phyloP scores from a whole-genome alignment of 2,113 vertebrate genomes.

The Thomomys bottae region DNA sequence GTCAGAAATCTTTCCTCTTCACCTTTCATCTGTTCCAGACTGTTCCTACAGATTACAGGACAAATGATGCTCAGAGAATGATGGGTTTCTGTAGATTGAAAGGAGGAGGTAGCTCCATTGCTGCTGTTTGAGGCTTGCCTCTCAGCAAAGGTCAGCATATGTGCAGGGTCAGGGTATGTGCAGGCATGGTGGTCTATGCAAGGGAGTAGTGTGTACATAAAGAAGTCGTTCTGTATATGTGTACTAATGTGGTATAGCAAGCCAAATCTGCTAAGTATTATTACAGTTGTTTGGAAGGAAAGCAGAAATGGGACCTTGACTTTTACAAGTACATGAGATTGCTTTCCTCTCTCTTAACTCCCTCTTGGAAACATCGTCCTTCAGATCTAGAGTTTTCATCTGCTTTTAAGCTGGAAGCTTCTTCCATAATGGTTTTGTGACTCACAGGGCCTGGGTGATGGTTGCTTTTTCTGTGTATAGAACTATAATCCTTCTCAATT shows the following conservation, averaged over 20 bases:
- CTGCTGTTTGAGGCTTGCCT: slow-evolving; percentile 1
- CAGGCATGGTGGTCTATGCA: background rate
- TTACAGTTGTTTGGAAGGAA: slow-evolving; percentile 53
- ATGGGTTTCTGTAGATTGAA: slow-evolving; percentile 29
- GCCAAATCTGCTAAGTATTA: slow-evolving; percentile 11
- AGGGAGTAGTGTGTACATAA: background rate
- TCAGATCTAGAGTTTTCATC: slow-evolving; percentile 68
- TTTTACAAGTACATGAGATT: slow-evolving; percentile 69
- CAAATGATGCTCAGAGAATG: slow-evolving; percentile 10
- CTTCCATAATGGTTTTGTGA: slow-evolving; percentile 81
- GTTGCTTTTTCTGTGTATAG: slow-evolving; percentile 82
- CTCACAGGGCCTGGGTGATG: slow-evolving; percentile 80
- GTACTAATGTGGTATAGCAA: background rate
- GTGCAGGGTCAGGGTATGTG: rapidly evolving
- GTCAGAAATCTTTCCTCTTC: slow-evolving; percentile 56
- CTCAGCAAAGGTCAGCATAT: background rate
- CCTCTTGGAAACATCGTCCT: slow-evolving; percentile 62
- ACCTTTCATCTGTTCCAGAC: slow-evolving; percentile 44
- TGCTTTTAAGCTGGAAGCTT: slow-evolving; percentile 80
- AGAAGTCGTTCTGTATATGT: background rate
- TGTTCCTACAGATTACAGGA: slow-evolving; percentile 48
- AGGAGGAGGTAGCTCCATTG: slow-evolving; percentile 10
- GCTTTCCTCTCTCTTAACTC: slow-evolving; percentile 66
- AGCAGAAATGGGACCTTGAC: slow-evolving; percentile 31
- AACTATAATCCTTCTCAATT: slow-evolving; percentile 87